Conservation (phyloP, 2,113 vertebrate species). For the Odocoileus virginianus region DNA sequence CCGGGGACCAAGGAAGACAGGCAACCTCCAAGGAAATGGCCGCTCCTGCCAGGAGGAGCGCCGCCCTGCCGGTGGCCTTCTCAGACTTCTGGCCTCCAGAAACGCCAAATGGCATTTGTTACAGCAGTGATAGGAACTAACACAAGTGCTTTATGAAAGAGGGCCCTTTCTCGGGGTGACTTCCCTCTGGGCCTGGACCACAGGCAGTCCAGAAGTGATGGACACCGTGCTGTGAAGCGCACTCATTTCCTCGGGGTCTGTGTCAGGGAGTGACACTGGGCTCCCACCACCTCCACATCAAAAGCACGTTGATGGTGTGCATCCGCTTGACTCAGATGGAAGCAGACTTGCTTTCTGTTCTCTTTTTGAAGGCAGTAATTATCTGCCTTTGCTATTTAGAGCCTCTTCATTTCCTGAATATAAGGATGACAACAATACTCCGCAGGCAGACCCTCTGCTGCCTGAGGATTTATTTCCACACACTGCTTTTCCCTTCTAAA, state of each 20-base stretch:
- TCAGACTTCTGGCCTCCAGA: neutral
- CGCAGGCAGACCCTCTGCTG: neutral
- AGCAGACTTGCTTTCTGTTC: neutral
- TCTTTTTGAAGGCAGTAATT: neutral
- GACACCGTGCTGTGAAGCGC: neutral
- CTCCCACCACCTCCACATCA: neutral
- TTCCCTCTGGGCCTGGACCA: neutral
- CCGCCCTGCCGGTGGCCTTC: neutral
- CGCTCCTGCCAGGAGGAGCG: neutral
- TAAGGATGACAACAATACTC: neutral
- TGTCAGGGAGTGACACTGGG: rapidly evolving
- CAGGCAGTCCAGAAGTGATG: neutral
- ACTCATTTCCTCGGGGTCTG: no score
- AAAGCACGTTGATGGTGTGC: neutral
- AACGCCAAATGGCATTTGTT: neutral
- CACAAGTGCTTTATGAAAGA: neutral
- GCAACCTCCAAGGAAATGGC: neutral
- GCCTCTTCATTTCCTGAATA: neutral
- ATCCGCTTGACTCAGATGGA: neutral
- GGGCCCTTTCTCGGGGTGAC: neutral
- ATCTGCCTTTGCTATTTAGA: neutral
- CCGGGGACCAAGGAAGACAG: neutral
- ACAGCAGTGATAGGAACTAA: neutral
- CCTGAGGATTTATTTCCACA: neutral
- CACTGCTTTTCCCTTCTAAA: neutral